Evolutionary conservation across 2,888 invertebrate genomes (phyloP).

Genomic region (Synergus japonicus): DNA sequence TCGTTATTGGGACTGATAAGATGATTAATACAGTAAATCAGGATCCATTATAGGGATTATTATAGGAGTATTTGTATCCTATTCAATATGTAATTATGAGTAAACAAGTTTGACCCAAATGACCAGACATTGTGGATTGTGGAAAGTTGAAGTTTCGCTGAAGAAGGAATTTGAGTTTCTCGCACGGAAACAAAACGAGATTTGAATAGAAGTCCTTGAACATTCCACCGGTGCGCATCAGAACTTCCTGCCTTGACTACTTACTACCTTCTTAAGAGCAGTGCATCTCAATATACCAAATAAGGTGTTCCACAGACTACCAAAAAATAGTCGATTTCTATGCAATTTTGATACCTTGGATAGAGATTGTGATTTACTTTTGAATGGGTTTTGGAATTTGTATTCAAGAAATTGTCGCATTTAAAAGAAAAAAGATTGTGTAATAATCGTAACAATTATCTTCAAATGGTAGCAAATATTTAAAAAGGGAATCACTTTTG

Average conservation of each 20-base stretch:
- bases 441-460: too few species aligned
- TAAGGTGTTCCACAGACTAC: conserved; percentile 17
- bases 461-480: too few species aligned
- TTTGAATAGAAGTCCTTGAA: conserved; percentile 33
- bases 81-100: conserved; percentile 18
- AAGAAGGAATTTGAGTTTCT: conserved; percentile 27
- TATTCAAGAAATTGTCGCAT: background rate
- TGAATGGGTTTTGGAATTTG: conserved; percentile 24
- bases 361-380: conserved; percentile 18
- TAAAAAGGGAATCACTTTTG: too few species aligned
- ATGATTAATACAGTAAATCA: background rate
- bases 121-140: conserved; percentile 5
- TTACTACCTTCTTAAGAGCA: conserved; percentile 32
- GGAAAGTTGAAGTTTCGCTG: conserved; percentile 28
- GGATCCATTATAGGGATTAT: background rate
- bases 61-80: background rate
- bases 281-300: conserved; percentile 36
- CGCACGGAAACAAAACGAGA: conserved; percentile 17
- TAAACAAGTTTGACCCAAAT: conserved; percentile 24
- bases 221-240: conserved; percentile 21
- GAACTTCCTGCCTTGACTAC: conserved; percentile 34
- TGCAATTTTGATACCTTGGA: conserved; percentile 27
- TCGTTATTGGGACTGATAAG: background rate
- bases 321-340: conserved; percentile 35
- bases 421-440: background rate